Conservation (phyloP, 2,113 vertebrate species). For the Pandion haliaetus region DNA sequence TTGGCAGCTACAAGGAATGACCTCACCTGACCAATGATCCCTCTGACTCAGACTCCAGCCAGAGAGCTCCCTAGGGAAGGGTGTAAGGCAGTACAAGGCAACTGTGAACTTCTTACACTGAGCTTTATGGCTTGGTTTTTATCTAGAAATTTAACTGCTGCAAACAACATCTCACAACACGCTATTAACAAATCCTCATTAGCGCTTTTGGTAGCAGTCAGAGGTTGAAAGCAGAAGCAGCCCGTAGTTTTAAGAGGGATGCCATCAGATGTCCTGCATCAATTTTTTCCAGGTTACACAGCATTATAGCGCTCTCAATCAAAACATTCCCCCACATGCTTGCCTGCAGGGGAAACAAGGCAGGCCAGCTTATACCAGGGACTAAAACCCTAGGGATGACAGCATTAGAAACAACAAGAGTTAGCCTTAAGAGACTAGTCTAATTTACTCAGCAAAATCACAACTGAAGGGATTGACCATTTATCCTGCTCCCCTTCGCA, state of each 20-base stretch:
- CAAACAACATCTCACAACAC: background rate
- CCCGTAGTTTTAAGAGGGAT: background rate
- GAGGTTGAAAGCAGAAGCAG: background rate
- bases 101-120: background rate
- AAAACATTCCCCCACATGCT: background rate
- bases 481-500: background rate
- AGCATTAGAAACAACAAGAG: background rate
- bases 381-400: background rate
- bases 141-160: background rate
- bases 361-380: background rate
- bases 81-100: background rate
- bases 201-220: background rate
- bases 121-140: background rate
- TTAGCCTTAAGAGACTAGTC: background rate
- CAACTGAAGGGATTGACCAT: background rate
- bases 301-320: background rate
- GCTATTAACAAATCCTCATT: background rate
- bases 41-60: background rate
- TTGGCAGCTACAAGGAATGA: background rate
- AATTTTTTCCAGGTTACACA: background rate
- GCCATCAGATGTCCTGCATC: background rate
- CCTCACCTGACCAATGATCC: background rate
- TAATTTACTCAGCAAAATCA: background rate
- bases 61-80: background rate
- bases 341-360: background rate